These are phyloP conservation scores for Bhutanitis thaidina DNA, from an alignment of 2,888 invertebrate species.

Conservation along the genomic window DNA sequence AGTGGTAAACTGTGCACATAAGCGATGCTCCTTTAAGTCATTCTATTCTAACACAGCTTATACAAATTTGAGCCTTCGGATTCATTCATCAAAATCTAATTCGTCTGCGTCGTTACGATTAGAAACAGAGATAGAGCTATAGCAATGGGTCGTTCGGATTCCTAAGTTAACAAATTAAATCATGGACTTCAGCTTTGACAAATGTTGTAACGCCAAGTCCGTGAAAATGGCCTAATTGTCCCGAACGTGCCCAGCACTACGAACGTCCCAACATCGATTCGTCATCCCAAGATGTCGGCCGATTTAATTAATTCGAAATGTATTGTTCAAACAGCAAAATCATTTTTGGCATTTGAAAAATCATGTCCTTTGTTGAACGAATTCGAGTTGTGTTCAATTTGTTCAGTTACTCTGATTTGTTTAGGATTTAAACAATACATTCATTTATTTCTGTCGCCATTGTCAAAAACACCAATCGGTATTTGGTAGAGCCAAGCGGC, in stretches of 20 bases:
- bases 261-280: slow-evolving; percentile 43
- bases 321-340: slow-evolving; percentile 51
- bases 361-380: slow-evolving; percentile 28
- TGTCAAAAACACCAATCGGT: too few relatives aligned
- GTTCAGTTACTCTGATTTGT: too few relatives aligned
- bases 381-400: background rate
- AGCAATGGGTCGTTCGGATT: slow-evolving; percentile 9
- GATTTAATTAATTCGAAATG: slow-evolving; percentile 66
- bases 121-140: too few relatives aligned
- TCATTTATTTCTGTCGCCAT: too few relatives aligned
- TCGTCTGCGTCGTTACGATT: slow-evolving; percentile 1
- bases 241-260: slow-evolving; percentile 32
- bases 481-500: too few relatives aligned
- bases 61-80: too few relatives aligned
- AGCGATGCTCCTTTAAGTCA: too few relatives aligned
- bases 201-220: slow-evolving; percentile 33
- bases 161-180: slow-evolving; percentile 22
- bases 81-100: background rate
- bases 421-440: too few relatives aligned
- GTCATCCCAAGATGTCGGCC: slow-evolving; percentile 62
- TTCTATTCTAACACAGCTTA: too few relatives aligned
- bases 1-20: too few relatives aligned
- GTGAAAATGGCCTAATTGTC: slow-evolving; percentile 48
- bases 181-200: slow-evolving; percentile 16
- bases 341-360: slow-evolving; percentile 28